A percentile compares a stretch with the other conserved stretches of the same genome.
phyloP scores from a whole-genome alignment of 2,888 invertebrate genomes.

The Drosophila yooni region DNA sequence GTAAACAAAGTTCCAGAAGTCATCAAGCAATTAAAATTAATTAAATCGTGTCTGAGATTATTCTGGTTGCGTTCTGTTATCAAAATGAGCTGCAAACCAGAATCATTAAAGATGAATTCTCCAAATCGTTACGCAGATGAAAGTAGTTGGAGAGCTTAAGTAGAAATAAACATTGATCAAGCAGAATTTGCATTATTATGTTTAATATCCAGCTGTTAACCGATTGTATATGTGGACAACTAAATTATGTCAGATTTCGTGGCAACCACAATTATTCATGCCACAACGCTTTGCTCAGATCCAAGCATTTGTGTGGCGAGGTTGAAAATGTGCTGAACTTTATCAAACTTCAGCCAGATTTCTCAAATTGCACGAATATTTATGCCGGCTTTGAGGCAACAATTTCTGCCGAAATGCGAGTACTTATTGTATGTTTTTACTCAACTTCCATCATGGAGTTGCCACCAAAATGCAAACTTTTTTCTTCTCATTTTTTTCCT shows the following conservation, averaged over 20 bases:
- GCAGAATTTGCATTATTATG: background rate
- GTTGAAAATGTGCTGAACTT: background rate
- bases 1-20: no score
- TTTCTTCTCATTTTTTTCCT: background rate
- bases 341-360: conserved; percentile 13
- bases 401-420: conserved; percentile 9
- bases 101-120: no score
- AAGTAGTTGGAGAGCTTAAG: no score
- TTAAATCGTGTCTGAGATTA: no score
- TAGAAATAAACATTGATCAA: background rate
- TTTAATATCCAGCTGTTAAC: background rate
- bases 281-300: background rate
- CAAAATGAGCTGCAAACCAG: no score
- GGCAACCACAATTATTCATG: background rate
- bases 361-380: conserved; percentile 18
- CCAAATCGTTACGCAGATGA: no score
- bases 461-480: no score
- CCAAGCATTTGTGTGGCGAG: background rate
- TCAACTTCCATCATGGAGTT: background rate
- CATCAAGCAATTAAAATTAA: no score
- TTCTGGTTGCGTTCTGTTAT: no score
- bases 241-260: background rate
- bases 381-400: conserved; percentile 13
- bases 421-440: conserved; percentile 5
- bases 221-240: background rate